Conservation (phyloP, 2,113 vertebrate species). For the Gadus macrocephalus region DNA sequence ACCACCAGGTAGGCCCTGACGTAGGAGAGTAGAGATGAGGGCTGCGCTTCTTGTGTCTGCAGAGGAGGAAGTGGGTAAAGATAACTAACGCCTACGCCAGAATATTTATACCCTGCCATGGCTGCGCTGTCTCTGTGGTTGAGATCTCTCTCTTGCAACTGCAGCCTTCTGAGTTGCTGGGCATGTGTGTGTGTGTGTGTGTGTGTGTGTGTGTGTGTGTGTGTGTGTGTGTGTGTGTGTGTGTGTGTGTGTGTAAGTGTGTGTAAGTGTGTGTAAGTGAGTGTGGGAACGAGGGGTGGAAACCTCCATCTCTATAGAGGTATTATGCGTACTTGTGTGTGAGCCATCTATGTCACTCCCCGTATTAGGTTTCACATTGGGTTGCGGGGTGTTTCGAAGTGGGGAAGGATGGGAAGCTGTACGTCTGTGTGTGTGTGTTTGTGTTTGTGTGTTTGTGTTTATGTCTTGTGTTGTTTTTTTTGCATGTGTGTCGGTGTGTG, state of each 20-base stretch:
- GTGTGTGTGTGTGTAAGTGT: not conserved
- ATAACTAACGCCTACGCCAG: constrained; percentile 48
- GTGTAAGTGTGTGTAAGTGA: not conserved
- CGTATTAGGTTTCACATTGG: too few species aligned
- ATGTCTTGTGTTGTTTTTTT: too few species aligned
- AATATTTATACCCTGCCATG: constrained; percentile 38
- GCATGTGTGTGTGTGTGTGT: not conserved
- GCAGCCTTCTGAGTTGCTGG: constrained; percentile 9
- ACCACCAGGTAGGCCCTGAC: too few species aligned
- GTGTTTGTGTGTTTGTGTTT: too few species aligned
- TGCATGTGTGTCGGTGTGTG: too few species aligned
- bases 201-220: not conserved
- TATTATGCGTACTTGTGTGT: too few species aligned
- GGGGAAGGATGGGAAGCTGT: too few species aligned
- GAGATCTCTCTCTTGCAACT: constrained; percentile 48
- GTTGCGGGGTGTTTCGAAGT: too few species aligned
- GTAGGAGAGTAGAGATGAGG: too few species aligned
- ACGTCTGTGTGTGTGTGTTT: too few species aligned
- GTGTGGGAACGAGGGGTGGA: not conserved
- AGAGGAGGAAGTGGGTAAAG: constrained; percentile 58
- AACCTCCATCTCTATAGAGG: too few species aligned
- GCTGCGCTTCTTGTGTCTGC: constrained; percentile 3
- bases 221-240: not conserved
- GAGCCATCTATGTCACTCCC: too few species aligned
- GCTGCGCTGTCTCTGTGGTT: constrained; percentile 48